Conservation (phyloP, 2,113 vertebrate genomes). For the Lepidothrix coronata region DNA sequence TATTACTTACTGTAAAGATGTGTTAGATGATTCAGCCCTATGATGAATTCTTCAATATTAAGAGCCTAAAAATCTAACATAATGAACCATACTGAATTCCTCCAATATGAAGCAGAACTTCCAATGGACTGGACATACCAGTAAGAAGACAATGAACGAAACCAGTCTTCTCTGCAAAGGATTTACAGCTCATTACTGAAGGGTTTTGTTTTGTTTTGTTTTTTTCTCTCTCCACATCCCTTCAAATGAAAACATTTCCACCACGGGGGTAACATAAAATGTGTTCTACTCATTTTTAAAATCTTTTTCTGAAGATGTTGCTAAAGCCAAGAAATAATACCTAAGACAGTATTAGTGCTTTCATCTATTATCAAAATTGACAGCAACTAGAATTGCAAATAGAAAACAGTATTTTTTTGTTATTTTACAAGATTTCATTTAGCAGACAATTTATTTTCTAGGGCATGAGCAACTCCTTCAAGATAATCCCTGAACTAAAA, state of each 20-base stretch:
- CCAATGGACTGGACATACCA: background rate
- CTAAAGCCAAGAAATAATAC: background rate
- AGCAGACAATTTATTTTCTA: background rate
- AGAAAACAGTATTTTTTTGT: background rate
- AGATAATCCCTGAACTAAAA: background rate
- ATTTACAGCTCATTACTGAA: background rate
- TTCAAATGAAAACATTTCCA: background rate
- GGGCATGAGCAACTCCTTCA: background rate
- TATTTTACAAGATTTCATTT: background rate
- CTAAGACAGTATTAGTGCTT: background rate
- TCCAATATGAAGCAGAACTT: background rate
- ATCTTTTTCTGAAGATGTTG: background rate
- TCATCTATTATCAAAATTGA: background rate
- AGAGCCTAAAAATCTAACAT: background rate
- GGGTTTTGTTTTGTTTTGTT: rapidly evolving
- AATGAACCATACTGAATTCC: background rate
- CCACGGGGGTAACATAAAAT: rapidly evolving
- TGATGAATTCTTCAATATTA: background rate
- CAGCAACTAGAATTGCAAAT: background rate
- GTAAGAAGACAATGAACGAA: background rate
- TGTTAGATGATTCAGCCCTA: no score
- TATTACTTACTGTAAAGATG: background rate
- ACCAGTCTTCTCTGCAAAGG: background rate
- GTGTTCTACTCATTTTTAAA: background rate
- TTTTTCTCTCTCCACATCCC: background rate